Percentiles rank a stretch among this genome's conserved stretches.
These are phyloP conservation scores for Philopotamus ludificatus DNA, from an alignment of 1,140 invertebrate species.

Conservation along the genomic window DNA sequence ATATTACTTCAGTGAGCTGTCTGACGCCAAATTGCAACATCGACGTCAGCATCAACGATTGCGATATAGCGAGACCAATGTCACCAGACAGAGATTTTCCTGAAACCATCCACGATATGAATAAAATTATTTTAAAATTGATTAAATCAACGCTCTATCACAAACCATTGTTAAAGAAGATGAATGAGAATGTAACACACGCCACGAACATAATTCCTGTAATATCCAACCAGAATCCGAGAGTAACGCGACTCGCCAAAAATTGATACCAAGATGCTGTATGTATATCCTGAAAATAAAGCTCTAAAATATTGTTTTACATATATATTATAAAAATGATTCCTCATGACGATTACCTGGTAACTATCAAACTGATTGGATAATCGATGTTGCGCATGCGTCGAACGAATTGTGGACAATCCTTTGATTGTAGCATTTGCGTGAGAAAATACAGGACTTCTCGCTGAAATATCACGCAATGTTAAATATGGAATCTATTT, in stretches of 20 bases:
- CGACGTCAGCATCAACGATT: conserved; percentile 70
- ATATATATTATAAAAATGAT: conserved; percentile 4
- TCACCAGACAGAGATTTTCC: conserved; percentile 45
- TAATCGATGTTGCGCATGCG: conserved; percentile 61
- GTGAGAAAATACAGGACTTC: conserved; percentile 76
- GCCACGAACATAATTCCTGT: conserved; percentile 63
- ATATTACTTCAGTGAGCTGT: conserved; percentile 73
- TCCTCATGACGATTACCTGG: conserved; percentile 38
- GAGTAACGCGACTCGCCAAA: conserved; percentile 71
- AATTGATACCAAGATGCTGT: conserved; percentile 70
- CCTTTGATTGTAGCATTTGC: conserved; percentile 70
- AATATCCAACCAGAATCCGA: conserved; percentile 68
- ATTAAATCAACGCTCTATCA: not conserved
- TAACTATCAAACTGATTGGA: conserved; percentile 63
- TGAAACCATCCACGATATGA: conserved; percentile 2
- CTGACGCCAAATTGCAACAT: conserved; percentile 77
- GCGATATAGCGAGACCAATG: conserved; percentile 72
- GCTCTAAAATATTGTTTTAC: conserved; percentile 1
- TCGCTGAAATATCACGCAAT: conserved; percentile 48
- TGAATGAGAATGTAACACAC: conserved; percentile 57
- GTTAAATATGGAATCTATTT: not conserved
- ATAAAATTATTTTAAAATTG: not conserved
- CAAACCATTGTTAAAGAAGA: conserved; percentile 47
- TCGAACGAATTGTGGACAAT: conserved; percentile 72
- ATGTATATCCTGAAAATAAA: conserved; percentile 61